Evolutionary conservation across 2,113 vertebrate species (phyloP), one percentile per base, ranked within the genome.

Genomic region (Phalacrocorax pelagicus): DNA sequence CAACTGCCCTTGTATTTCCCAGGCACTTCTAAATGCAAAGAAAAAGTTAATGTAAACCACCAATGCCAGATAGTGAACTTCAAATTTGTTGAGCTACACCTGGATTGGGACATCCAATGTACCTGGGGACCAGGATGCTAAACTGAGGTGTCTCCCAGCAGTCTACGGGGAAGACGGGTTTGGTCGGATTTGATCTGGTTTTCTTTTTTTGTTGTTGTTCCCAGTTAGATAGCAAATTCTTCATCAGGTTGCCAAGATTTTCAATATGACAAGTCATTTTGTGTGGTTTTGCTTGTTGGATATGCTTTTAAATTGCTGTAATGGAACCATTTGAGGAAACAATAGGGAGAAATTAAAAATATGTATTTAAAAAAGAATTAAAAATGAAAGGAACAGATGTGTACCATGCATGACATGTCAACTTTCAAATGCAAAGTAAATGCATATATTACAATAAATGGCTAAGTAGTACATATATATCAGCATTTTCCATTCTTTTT

Each of bases 321-420:
- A 79, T 71, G 85, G 73, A 88, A 46, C 66, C 89, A 89, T 91
- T 66, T 89, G 81, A 96, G 89, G 70, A 92, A 96, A 97, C 92
- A 94, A 96, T 84, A 80, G 92, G 73, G 83, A 94, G 29, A 96
- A 94, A 97, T 95, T 91, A 95, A 94, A 96, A 95, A 82, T 91
- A 91, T 24, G 61, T 90, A 94, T 92, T 96, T 96, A 77, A 92
- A 92, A 82, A 58, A 90, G 73, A 85, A 97, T 62, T 80, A 46
- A 95, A 96, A 95, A 91, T 94, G 77, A 91, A 95, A 96, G 89
- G 47, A 94, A 81, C 92, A 97, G 91, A 94, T 91, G 94, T 85
- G 63, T 87, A 72, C 73, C 62, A 77, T 62, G 87, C 78, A 91
- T 82, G 74, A 85, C 91, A 96, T 34, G 40, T 11, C 78, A 97